phyloP scores from a whole-genome alignment of 1,140 invertebrate genomes.

The Diploscapter pachys region DNA sequence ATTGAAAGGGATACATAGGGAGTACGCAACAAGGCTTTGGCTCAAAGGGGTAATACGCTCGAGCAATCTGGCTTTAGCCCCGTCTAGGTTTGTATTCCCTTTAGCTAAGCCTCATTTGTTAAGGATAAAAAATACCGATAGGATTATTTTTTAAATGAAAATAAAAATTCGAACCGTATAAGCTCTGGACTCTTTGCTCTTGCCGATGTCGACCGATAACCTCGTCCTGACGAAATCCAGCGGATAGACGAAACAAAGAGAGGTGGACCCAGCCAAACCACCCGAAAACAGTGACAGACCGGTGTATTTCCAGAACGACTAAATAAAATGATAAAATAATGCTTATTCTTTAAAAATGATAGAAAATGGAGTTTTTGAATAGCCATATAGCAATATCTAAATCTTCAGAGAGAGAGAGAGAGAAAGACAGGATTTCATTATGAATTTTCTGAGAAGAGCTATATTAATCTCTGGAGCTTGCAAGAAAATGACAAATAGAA shows the following conservation, averaged over 20 bases:
- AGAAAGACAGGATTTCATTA: too few relatives aligned
- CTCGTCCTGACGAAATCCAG: slow-evolving; percentile 24
- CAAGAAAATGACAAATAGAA: neutral
- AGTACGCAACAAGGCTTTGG: too few relatives aligned
- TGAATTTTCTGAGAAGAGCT: too few relatives aligned
- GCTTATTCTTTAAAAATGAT: neutral
- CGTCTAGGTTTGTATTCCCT: too few relatives aligned
- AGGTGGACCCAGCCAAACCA: slow-evolving; percentile 18
- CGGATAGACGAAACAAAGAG: slow-evolving; percentile 24
- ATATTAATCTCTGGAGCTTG: neutral
- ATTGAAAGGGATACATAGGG: too few relatives aligned
- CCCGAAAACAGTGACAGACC: slow-evolving; percentile 8
- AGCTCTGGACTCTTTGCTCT: slow-evolving; percentile 6
- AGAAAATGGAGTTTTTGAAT: slow-evolving; percentile 1
- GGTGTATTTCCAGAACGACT: slow-evolving; percentile 17
- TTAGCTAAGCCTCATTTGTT: too few relatives aligned
- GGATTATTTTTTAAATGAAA: neutral
- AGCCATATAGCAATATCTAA: neutral
- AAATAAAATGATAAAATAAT: slow-evolving; percentile 62
- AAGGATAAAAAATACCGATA: too few relatives aligned
- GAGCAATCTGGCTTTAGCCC: too few relatives aligned
- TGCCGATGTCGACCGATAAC: slow-evolving; percentile 20
- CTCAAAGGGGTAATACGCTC: too few relatives aligned
- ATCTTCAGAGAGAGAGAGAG: too few relatives aligned
- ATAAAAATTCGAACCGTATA: slow-evolving; percentile 9